Conservation (phyloP, 2,113 vertebrate species). For the Thunnus thynnus region DNA sequence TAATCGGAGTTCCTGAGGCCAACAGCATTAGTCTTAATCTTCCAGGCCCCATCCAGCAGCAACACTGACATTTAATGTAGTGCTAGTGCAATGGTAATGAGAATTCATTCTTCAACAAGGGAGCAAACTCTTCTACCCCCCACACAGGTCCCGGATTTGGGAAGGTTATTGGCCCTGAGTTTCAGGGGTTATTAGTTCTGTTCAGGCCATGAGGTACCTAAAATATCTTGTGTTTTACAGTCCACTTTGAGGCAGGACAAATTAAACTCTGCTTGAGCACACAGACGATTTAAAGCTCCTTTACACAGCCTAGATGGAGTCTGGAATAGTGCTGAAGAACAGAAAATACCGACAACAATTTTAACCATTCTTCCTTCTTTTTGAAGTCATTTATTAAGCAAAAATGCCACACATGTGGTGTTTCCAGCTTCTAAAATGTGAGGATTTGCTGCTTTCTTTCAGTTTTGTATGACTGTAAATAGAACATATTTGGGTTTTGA, state of each 20-base stretch:
- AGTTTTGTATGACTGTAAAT: not conserved
- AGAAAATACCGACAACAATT: slow-evolving; percentile 1
- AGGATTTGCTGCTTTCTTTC: not conserved
- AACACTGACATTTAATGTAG: slow-evolving; percentile 86
- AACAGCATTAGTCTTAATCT: slow-evolving; percentile 87
- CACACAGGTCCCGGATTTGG: slow-evolving; percentile 64
- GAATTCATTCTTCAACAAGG: slow-evolving; percentile 79
- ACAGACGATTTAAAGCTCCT: slow-evolving; percentile 55
- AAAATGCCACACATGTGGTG: slow-evolving; percentile 10
- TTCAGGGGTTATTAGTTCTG: slow-evolving; percentile 80
- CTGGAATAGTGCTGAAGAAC: slow-evolving; percentile 19
- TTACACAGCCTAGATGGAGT: slow-evolving; percentile 19
- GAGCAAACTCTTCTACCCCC: slow-evolving; percentile 60
- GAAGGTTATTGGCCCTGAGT: slow-evolving; percentile 76
- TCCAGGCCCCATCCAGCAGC: slow-evolving; percentile 76
- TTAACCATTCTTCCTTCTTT: not conserved
- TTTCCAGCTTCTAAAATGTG: not conserved
- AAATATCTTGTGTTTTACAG: slow-evolving; percentile 76
- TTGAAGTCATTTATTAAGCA: not conserved
- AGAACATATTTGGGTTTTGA: not conserved
- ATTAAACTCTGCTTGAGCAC: slow-evolving; percentile 68
- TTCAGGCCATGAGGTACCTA: slow-evolving; percentile 79
- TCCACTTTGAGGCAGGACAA: slow-evolving; percentile 61
- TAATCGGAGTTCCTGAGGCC: slow-evolving; percentile 86
- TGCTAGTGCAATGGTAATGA: slow-evolving; percentile 84